Evolutionary conservation across 2,888 invertebrate genomes (phyloP).

Genomic region (Pollenia griseotomentosa): DNA sequence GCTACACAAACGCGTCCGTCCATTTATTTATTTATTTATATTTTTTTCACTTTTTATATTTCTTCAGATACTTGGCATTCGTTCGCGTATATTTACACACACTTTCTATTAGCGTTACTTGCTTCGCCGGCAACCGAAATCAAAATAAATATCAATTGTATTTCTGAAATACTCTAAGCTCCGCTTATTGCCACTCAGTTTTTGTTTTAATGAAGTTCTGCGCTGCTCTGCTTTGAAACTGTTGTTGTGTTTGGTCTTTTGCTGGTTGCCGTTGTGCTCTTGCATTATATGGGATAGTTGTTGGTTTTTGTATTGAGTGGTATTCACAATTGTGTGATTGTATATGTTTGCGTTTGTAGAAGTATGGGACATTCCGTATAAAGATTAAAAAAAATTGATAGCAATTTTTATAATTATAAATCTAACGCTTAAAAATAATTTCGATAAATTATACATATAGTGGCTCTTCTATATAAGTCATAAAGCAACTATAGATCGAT

Average conservation of each 20-base stretch:
- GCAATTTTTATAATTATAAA: too few species aligned
- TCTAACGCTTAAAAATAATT: too few species aligned
- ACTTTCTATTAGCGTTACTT: conserved; percentile 14
- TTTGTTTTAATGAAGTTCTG: conserved; percentile 47
- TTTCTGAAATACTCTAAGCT: conserved; percentile 64
- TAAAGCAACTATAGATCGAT: too few species aligned
- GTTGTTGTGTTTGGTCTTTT: conserved; percentile 31
- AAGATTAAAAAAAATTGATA: not conserved
- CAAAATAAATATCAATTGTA: conserved; percentile 68
- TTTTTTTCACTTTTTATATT: conserved; percentile 20
- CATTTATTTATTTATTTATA: conserved; percentile 22
- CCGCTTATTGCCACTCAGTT: conserved; percentile 64
- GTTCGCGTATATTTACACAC: conserved; percentile 3
- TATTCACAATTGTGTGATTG: conserved; percentile 41
- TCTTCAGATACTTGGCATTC: conserved; percentile 25
- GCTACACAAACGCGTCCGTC: conserved; percentile 38
- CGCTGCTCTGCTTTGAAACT: conserved; percentile 31
- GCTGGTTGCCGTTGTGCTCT: conserved; percentile 26
- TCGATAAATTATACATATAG: too few species aligned
- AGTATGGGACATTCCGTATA: conserved; percentile 35
- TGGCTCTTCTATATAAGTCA: too few species aligned
- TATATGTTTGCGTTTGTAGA: conserved; percentile 19
- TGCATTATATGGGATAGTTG: conserved; percentile 34
- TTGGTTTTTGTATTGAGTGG: conserved; percentile 22
- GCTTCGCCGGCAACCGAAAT: conserved; percentile 68